Conservation (phyloP, 2,797 vertebrate genomes). For the Rhynchotus rufescens region DNA sequence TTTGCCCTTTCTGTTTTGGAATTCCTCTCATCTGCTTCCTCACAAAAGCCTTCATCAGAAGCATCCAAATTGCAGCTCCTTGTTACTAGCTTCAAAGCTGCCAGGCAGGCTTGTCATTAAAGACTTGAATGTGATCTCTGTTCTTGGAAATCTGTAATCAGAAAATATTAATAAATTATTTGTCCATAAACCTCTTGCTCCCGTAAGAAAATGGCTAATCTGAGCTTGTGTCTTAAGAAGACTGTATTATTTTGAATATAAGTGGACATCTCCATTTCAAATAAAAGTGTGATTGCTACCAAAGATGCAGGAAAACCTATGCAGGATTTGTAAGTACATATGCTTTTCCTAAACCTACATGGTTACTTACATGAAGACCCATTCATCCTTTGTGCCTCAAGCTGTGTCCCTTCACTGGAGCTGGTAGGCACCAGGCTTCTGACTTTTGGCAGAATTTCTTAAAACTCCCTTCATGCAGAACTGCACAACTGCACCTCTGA, state of each 20-base stretch:
- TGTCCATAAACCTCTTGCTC: not conserved
- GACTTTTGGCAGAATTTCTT: not conserved
- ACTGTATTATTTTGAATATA: not conserved
- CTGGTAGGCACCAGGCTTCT: not conserved
- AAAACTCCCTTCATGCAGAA: not conserved
- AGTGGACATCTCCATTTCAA: not conserved
- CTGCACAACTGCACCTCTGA: conserved; percentile 9
- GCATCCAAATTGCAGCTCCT: not conserved
- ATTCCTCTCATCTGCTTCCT: not conserved
- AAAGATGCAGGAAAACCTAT: not conserved
- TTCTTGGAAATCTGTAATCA: not conserved
- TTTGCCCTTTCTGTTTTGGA: not conserved
- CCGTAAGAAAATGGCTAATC: not conserved
- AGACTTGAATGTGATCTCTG: not conserved
- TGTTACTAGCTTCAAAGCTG: not conserved
- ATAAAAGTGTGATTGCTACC: not conserved
- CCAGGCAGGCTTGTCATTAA: not conserved
- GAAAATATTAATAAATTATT: not conserved
- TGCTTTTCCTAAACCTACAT: not conserved
- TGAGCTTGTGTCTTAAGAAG: not conserved
- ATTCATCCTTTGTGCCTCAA: not conserved
- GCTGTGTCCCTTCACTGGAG: not conserved
- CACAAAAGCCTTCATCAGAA: not conserved
- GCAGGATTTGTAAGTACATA: not conserved
- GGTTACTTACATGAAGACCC: not conserved